A percentile compares a stretch with the other conserved stretches of the same genome.
Conservation (phyloP, 2,888 invertebrate species). For the Timema cristinae region DNA sequence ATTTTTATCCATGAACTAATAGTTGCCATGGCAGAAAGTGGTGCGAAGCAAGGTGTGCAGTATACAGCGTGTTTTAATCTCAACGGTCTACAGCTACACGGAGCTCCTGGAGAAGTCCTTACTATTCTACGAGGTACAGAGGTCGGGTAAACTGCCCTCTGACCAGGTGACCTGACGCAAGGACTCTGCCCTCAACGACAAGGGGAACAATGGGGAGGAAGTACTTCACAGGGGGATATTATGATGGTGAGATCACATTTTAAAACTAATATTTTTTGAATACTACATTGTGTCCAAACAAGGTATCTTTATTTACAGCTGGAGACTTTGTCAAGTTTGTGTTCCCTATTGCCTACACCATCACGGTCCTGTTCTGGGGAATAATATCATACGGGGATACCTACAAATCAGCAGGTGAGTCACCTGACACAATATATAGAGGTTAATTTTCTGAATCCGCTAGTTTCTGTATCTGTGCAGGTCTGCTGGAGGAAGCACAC, state of each 20-base stretch:
- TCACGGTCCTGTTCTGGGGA: conserved; percentile 35
- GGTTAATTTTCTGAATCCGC: too few species aligned
- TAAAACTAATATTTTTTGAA: too few species aligned
- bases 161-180: conserved; percentile 31
- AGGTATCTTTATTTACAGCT: conserved; percentile 28
- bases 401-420: conserved; percentile 21
- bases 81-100: conserved; percentile 32
- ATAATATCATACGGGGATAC: conserved; percentile 26
- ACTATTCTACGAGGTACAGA: conserved; percentile 35
- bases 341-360: conserved; percentile 35
- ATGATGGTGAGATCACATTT: conserved; percentile 18
- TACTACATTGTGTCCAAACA: background rate
- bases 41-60: too few species aligned
- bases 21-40: too few species aligned
- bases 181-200: conserved; percentile 32
- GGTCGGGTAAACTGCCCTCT: conserved; percentile 31
- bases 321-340: conserved; percentile 37
- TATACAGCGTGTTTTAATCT: too few species aligned
- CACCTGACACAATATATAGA: too few species aligned
- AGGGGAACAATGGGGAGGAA: conserved; percentile 24
- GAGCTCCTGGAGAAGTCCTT: conserved; percentile 29
- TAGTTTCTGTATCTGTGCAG: too few species aligned
- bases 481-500: too few species aligned
- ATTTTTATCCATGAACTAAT: too few species aligned
- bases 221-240: conserved; percentile 24